These are phyloP conservation scores for Drosophila borealis DNA, from an alignment of 2,888 invertebrate species.

Conservation along the genomic window DNA sequence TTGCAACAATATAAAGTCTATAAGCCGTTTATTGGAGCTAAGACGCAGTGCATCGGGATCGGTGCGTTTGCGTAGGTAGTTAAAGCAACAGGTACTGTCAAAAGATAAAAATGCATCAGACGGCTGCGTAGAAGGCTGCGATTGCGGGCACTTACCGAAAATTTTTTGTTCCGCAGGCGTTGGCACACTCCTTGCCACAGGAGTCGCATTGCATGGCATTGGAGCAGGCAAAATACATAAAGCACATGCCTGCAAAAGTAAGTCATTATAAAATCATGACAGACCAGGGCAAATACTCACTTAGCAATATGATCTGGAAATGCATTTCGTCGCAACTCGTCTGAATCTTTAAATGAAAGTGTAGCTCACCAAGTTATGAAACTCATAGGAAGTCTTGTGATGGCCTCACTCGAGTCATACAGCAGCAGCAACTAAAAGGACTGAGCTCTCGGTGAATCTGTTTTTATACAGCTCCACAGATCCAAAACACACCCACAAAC, in stretches of 20 bases:
- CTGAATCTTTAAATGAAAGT: slow-evolving; percentile 17
- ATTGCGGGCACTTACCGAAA: slow-evolving; percentile 83
- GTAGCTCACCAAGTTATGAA: slow-evolving; percentile 42
- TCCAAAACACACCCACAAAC: neutral
- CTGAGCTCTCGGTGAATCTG: slow-evolving; percentile 10
- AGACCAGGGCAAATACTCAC: slow-evolving; percentile 57
- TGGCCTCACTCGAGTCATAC: slow-evolving; percentile 28
- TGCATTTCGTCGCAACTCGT: slow-evolving; percentile 66
- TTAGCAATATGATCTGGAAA: slow-evolving; percentile 62
- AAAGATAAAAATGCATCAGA: neutral
- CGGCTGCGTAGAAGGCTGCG: rapidly evolving
- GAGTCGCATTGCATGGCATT: slow-evolving; percentile 87
- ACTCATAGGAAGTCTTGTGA: slow-evolving; percentile 56
- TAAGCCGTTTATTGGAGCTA: slow-evolving; percentile 79
- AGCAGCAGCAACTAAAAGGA: slow-evolving; percentile 64
- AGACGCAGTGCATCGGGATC: slow-evolving; percentile 79
- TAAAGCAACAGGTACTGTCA: slow-evolving; percentile 88
- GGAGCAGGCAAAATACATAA: slow-evolving; percentile 62
- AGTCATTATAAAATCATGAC: neutral
- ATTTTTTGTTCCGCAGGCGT: slow-evolving; percentile 88
- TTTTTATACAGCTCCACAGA: slow-evolving; percentile 55
- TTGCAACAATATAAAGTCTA: slow-evolving; percentile 82
- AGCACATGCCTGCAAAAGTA: slow-evolving; percentile 60
- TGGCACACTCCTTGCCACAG: slow-evolving; percentile 88
- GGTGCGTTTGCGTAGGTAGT: slow-evolving; percentile 88